Evolutionary conservation across 2,797 vertebrate species (phyloP), one percentile per base, ranked within the genome.

Genomic region (Pachyuromys duprasi): DNA sequence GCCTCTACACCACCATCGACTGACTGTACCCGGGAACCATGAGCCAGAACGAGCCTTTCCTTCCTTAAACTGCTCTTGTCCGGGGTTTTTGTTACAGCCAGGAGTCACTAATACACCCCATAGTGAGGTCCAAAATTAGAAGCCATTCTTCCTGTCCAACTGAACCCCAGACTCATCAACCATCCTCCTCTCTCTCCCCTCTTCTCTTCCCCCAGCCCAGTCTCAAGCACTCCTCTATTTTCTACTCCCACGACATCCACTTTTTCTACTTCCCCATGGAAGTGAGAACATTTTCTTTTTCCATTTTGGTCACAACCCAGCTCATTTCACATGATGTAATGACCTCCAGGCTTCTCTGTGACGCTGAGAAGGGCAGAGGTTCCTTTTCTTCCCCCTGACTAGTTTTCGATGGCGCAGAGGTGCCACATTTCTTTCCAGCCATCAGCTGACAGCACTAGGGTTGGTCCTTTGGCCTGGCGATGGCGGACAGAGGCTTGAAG

Each of bases 331-430:
- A 13, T 20, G 8, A 63, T 14, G 72, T 55, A 36, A 18, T 11
- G 18, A 67, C n/a, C 36, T 78, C 72, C 17, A 2, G 70, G 36
- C 81, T 57, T 20, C 26, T 76, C 24, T 70, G 18, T 0, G 24
- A 26, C 26, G 39, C 80, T 7, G 57, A 15, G 7, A 9, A 65
- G 8, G 28, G 24, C 24, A 15, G 57, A 36, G 62, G 36, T 17
- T 33, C 13, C 81, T 76, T 86, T 33, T 53, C 13, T 55, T 53
- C 45, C 12, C 7, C n/a, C 36, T 67, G 70, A 55, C 8, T 67
- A 39, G 60, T 33, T 26, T 49, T 42, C 8, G 0, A 3, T 7
- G n/a, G 33, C 3, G 22, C 20, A 15, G 1, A n/a, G 6, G 26
- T 62, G 39, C 26, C 42, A 11, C 2, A 31, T 49, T 55, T 74